Evolutionary conservation across 2,797 vertebrate species (phyloP), one percentile per base, ranked within the genome.

Genomic region (Channallabes apus): DNA sequence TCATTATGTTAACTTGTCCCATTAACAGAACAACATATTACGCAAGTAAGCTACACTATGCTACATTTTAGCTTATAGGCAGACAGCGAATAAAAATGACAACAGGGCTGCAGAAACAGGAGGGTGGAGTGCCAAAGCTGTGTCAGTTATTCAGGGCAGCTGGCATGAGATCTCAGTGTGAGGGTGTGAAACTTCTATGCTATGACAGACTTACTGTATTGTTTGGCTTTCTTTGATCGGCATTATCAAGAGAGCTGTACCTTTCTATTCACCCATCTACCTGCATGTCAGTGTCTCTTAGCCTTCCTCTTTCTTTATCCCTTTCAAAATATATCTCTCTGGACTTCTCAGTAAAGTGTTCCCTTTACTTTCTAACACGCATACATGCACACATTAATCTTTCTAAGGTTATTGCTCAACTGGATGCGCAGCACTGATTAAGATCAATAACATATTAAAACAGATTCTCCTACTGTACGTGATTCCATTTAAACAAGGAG

Each of bases 341-440:
- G 15, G 54, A 35, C 27, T 35, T 59, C 29, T 58, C 51, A 77
- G 14, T 77, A 59, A 27, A 69, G 22, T 12, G 8, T 32, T 32
- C 64, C 32, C 69, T 84, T n/a, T 67, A 27, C 32, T 46, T 58
- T n/a, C 20, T 22, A 76, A 67, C 65, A 67, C 14, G 17, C 27
- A 67, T 29, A 69, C 67, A 76, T 20, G n/a, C 77, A 27, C 58
- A 56, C 77, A 41, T 5, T n/a, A 68, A 46, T n/a, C 75, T 71
- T 46, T 73, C 22, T 46, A 73, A 85, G 67, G 58, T 62, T 89
- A 90, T 90, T 82, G 90, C 91, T 88, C 90, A 71, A 84, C 20
- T 15, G 5, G 58, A 83, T 64, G 58, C 46, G 56, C 20, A 72
- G 82, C 69, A 83, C 29, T 69, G 56, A 80, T 32, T 72, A 35